Evolutionary conservation across 2,113 vertebrate genomes (phyloP), one percentile per base, ranked within the genome.

Genomic region (Pseudorasbora parva): DNA sequence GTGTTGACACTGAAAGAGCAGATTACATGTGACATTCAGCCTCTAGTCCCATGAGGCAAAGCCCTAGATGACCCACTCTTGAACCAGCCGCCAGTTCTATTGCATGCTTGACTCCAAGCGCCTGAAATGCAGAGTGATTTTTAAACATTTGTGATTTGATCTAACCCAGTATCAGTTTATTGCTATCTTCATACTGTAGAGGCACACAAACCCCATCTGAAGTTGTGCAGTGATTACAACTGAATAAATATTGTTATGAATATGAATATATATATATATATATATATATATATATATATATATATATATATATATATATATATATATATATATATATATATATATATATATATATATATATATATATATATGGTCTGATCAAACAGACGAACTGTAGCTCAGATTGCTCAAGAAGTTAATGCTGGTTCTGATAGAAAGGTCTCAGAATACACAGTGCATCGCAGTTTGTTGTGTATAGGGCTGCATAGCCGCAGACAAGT

Each of bases 11-110:
- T 81, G 64, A 68, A 30, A 81, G 64, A 54, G 62, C 45, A 71
- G 79, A 81, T 81, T 81, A 81, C 79, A 49, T 71, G 62, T 69
- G 79, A 69, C 79, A 41, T 81, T 81, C 64, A 54, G 79, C 27
- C 79, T 51, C 64, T 17, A 69, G 62, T 41, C 79, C 47, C 79
- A 81, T 56, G 49, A 23, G 64, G 47, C 30, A 69, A 71, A 69
- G 64, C 62, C 79, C 64, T 68, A 47, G 60, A n/a, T 81, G 79
- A 81, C 79, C 79, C 64, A 56, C 3, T 56, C 62, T 56, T 81
- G 79, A 81, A 81, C 79, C 64, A 49, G 78, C 8, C 17, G 25
- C 15, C 47, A 56, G 30, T 81, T 25, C 47, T 23, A 4, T 37
- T 17, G 17, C 25, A 27, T 64, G 19, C 27, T 17, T 56, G 19